Base-by-base conservation (phyloP, 2,888 invertebrate genomes). In the Quadriops clusia region DNA sequence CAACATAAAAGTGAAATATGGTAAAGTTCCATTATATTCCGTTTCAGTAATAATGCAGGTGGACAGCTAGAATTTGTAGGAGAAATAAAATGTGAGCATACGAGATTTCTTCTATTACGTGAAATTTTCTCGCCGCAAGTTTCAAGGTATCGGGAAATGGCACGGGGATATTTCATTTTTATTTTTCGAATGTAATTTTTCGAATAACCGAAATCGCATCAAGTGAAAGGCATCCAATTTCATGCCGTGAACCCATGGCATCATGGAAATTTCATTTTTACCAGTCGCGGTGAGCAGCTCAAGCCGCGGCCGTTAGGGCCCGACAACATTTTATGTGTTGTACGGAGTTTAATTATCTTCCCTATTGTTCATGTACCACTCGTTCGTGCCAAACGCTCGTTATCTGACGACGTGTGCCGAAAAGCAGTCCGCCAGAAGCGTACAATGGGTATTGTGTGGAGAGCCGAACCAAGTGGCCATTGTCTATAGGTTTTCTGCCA, bases 361-460 rank as follows among this genome's bases (percentile, higher is more conserved):
- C 21, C 34, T 27, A 41, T 41, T 41, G 41, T 41, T 39, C 33
- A 16, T 17, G 18, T 16, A 27, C 26, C 23, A 28, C 39, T 37
- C 41, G 39, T 42, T 41, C 41, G 42, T 44, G 42, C 42, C 40
- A 35, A 42, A 41, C 37, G 41, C 41, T 46, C 42, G 45, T 46
- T 46, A 46, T 46, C 44, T 44, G 42, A 41, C 44, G 41, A 41
- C 43, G 43, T 43, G 43, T 42, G 42, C 41, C 41, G 43, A 42
- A 46, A 44, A 44, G 42, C 43, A 41, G 38, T 40, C 41, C 34
- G 43, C 41, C 40, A 36, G 33, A 33, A 37, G 43, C 41, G n/a
- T n/a, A 46, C 44, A 44, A 42, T 39, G 37, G 43, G 41, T 30
- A 44, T 46, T 46, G 46, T 46, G 32, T 34, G 28, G 28, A 28